phyloP scores from a whole-genome alignment of 2,797 vertebrate species.

The Spatula clypeata region DNA sequence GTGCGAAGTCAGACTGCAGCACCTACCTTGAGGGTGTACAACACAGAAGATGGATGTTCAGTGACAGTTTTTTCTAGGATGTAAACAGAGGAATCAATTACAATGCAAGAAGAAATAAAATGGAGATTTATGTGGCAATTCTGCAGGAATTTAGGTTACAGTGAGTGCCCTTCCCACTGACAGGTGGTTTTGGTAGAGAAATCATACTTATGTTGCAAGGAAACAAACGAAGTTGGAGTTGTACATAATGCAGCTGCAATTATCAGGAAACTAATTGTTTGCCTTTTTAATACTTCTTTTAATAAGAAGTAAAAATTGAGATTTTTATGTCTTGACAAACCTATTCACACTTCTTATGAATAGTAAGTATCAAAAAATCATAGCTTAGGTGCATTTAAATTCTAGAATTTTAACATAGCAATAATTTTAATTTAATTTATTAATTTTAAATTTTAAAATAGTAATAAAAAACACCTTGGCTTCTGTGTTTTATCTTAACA shows the following conservation, averaged over 20 bases:
- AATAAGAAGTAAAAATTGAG: not conserved
- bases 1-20: not conserved
- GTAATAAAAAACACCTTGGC: not conserved
- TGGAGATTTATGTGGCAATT: not conserved
- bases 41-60: not conserved
- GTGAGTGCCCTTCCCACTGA: not conserved
- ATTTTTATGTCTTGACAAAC: not conserved
- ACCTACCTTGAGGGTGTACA: not conserved
- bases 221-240: not conserved
- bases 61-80: not conserved
- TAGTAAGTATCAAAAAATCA: not conserved
- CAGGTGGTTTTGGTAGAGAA: not conserved
- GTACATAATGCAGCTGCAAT: not conserved
- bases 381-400: not conserved
- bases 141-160: not conserved
- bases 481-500: not conserved
- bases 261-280: not conserved
- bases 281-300: not conserved
- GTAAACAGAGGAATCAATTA: not conserved
- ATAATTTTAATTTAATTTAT: no score
- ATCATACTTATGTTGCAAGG: not conserved
- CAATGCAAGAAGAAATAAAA: not conserved
- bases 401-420: not conserved
- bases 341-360: not conserved
- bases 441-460: not conserved